Percentiles rank a stretch among this genome's conserved stretches.
Conservation (phyloP, 2,113 vertebrate species). For the Oceanites oceanicus region DNA sequence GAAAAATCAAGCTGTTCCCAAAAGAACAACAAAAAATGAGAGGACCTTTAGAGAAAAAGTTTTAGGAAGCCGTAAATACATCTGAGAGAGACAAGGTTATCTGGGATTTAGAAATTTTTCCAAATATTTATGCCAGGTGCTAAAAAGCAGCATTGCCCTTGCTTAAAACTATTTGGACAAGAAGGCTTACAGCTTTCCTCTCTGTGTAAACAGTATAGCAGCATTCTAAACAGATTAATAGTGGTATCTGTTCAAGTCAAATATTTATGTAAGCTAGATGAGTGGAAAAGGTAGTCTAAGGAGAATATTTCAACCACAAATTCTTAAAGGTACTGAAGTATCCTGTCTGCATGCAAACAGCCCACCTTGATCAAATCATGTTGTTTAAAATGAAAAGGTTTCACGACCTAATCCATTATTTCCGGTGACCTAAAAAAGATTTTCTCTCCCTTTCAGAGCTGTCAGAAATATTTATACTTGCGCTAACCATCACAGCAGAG, state of each 20-base stretch:
- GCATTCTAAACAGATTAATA: slow-evolving; percentile 91
- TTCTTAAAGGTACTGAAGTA: slow-evolving; percentile 64
- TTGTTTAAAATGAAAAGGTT: slow-evolving; percentile 65
- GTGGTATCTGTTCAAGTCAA: slow-evolving; percentile 86
- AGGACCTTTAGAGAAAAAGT: slow-evolving; percentile 49
- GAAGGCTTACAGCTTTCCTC: slow-evolving; percentile 82
- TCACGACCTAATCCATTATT: slow-evolving; percentile 52
- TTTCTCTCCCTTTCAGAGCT: neutral
- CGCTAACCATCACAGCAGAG: neutral
- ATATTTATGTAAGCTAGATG: slow-evolving; percentile 86
- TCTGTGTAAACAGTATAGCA: slow-evolving; percentile 81
- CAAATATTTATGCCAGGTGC: slow-evolving; percentile 97
- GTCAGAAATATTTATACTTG: neutral
- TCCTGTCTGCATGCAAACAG: slow-evolving; percentile 42
- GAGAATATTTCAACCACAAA: slow-evolving; percentile 70
- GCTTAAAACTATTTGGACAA: slow-evolving; percentile 77
- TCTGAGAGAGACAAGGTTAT: slow-evolving; percentile 78
- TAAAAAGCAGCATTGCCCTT: slow-evolving; percentile 78
- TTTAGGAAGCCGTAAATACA: slow-evolving; percentile 83
- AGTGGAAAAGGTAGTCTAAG: slow-evolving; percentile 72
- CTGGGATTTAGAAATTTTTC: slow-evolving; percentile 82
- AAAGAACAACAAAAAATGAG: neutral
- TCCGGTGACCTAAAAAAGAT: slow-evolving; percentile 30
- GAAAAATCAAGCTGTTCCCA: neutral
- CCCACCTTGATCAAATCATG: slow-evolving; percentile 47